Evolutionary conservation across 1,140 invertebrate genomes (phyloP).

Genomic region (Heliothis subflexa): DNA sequence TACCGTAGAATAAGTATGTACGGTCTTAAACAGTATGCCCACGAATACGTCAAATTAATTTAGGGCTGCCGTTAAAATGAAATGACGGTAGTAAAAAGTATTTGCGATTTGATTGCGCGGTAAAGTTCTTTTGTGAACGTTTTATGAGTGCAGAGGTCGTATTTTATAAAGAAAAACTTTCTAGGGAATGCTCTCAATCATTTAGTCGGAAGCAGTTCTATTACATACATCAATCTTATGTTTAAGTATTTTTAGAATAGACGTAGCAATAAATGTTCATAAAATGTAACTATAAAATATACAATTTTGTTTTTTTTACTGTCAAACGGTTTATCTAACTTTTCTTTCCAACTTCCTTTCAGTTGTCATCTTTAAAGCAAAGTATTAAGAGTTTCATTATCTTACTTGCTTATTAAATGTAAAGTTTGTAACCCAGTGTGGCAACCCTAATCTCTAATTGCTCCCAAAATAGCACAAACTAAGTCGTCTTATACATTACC

Average conservation of each 20-base stretch:
- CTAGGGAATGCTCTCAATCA: neutral
- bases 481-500: constrained; percentile 37
- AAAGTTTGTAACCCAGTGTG: neutral
- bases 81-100: constrained; percentile 18
- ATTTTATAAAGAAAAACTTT: neutral
- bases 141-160: neutral
- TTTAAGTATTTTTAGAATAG: too few species aligned
- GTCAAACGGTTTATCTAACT: too few species aligned
- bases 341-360: neutral
- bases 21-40: neutral
- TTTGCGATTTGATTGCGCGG: constrained; percentile 11
- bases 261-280: too few species aligned
- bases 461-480: constrained; percentile 29
- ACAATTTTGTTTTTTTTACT: too few species aligned
- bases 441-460: constrained; percentile 21
- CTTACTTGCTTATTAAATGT: neutral
- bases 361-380: neutral
- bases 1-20: neutral
- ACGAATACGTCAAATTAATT: constrained; percentile 16
- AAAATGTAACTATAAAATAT: too few species aligned
- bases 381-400: neutral
- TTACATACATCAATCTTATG: neutral
- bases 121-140: neutral
- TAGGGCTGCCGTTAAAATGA: constrained; percentile 33
- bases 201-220: neutral